Percentiles rank a stretch among this genome's conserved stretches.
phyloP scores from a whole-genome alignment of 2,113 vertebrate genomes.

The Chamaea fasciata region DNA sequence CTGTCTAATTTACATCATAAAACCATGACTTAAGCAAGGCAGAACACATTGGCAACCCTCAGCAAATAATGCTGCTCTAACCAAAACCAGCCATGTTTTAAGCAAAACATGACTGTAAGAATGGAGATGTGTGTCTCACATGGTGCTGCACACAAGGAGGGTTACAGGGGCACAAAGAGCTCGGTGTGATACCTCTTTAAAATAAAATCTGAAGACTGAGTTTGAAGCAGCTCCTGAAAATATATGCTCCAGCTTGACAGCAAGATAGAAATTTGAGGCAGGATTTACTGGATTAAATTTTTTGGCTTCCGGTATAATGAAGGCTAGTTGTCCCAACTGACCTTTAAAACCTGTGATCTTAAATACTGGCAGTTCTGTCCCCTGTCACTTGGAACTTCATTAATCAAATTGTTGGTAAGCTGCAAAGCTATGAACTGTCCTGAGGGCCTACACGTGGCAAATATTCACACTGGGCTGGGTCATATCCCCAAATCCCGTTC shows the following conservation, averaged over 20 bases:
- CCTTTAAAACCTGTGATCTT: slow-evolving; percentile 1
- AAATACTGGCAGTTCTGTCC: neutral
- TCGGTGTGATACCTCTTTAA: neutral
- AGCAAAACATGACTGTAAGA: neutral
- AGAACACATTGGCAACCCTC: neutral
- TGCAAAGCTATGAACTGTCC: neutral
- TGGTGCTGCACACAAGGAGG: neutral
- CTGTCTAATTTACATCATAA: slow-evolving; percentile 60
- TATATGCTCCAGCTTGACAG: neutral
- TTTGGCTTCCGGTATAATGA: neutral
- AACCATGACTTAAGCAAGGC: neutral
- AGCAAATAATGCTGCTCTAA: neutral
- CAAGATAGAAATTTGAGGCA: neutral
- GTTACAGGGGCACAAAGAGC: neutral
- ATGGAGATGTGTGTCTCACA: neutral
- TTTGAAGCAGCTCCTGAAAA: neutral
- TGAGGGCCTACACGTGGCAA: neutral
- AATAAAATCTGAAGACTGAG: neutral
- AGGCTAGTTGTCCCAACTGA: neutral
- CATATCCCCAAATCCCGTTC: neutral
- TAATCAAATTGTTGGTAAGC: neutral
- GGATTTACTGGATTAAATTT: slow-evolving; percentile 16
- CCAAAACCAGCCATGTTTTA: neutral
- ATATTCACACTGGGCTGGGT: neutral
- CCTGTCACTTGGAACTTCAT: neutral